Conservation (phyloP, 2,888 invertebrate genomes). For the Troides aeacus region DNA sequence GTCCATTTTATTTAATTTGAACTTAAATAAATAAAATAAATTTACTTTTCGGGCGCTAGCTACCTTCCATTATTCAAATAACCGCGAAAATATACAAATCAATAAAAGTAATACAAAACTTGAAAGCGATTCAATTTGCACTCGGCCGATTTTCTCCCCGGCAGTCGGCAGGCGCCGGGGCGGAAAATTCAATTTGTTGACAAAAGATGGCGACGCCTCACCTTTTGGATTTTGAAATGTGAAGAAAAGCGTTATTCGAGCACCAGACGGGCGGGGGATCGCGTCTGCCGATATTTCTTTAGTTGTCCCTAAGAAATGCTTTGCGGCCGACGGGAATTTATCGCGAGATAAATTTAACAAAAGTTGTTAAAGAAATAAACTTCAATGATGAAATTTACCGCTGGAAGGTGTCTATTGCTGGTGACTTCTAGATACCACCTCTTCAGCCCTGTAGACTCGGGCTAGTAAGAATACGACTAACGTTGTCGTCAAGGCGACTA, state of each 20-base stretch:
- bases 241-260: slow-evolving; percentile 24
- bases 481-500: too few species aligned
- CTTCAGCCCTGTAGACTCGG: too few species aligned
- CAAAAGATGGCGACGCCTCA: slow-evolving; percentile 34
- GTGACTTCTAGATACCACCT: too few species aligned
- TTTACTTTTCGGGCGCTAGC: not conserved
- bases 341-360: not conserved
- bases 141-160: slow-evolving; percentile 26
- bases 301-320: slow-evolving; percentile 37
- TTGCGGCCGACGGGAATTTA: slow-evolving; percentile 22
- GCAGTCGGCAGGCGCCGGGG: slow-evolving; percentile 32
- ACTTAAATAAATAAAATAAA: not conserved
- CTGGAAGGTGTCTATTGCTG: too few species aligned
- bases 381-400: too few species aligned
- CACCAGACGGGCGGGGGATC: slow-evolving; percentile 29
- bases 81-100: slow-evolving; percentile 16
- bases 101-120: slow-evolving; percentile 24
- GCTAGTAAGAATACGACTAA: too few species aligned
- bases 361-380: too few species aligned
- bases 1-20: not conserved
- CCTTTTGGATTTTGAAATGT: slow-evolving; percentile 28
- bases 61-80: slow-evolving; percentile 10
- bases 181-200: slow-evolving; percentile 37
- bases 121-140: slow-evolving; percentile 27
- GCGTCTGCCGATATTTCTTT: slow-evolving; percentile 39